These are phyloP conservation scores for Bembecia ichneumoniformis DNA, from an alignment of 2,888 invertebrate species.

Conservation along the genomic window DNA sequence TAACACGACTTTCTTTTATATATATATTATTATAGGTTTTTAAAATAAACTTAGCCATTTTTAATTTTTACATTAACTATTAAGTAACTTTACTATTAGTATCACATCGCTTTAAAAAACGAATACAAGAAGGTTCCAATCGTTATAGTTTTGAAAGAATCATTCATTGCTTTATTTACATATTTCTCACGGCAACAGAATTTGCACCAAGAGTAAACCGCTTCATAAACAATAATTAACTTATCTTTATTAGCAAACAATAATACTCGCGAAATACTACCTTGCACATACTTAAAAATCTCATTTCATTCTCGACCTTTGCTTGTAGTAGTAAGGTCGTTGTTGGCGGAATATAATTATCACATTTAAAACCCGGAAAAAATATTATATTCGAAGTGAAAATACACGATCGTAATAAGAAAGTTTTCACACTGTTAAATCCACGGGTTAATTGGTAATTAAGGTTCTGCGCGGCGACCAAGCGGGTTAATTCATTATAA, in stretches of 20 bases:
- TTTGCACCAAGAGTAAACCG: neutral
- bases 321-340: too few species aligned
- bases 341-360: neutral
- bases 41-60: too few species aligned
- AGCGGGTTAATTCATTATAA: conserved; percentile 19
- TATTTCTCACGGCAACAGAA: neutral
- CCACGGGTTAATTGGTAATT: conserved; percentile 23
- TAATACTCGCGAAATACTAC: neutral
- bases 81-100: too few species aligned
- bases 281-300: too few species aligned
- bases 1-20: too few species aligned
- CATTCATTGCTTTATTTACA: too few species aligned
- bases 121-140: too few species aligned
- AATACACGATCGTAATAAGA: neutral
- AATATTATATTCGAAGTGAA: neutral
- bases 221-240: neutral
- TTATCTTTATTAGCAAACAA: neutral
- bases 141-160: too few species aligned
- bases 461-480: conserved; percentile 14
- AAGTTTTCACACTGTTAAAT: neutral
- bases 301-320: too few species aligned
- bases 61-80: too few species aligned
- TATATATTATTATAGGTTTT: too few species aligned
- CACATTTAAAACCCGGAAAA: neutral
- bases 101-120: too few species aligned